Base-by-base conservation (phyloP, 2,113 vertebrate genomes). In the Glaucidium brasilianum region DNA sequence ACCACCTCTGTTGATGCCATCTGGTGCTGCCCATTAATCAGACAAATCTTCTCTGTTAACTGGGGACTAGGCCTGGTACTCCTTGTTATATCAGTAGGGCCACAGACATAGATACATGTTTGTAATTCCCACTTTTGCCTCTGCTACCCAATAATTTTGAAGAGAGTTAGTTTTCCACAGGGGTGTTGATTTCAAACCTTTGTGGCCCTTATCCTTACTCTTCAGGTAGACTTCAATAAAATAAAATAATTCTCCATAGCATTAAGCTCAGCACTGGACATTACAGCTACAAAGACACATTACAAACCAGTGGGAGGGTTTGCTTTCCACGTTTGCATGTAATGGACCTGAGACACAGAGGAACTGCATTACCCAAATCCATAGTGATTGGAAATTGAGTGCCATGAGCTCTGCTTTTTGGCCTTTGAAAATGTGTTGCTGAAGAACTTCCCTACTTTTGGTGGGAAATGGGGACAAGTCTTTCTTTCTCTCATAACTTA, bases 11-110 rank as follows among this genome's bases (percentile, higher is more conserved):
- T 58, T 94, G 77, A 68, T 91, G 81, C 62, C 89, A 94, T 92
- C 91, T 97, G 94, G 77, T 91, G 50, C 71, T 87, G 66, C 74
- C 77, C 76, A 43, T 87, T 94, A 95, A 87, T 76, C 66, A 82
- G 63, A 92, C 41, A 95, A 79, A 29, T 74, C 84, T 85, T 89
- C 29, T 90, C 49, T 91, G 85, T 81, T 94, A 93, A 87, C 91
- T 73, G 90, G 58, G 45, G 50, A 82, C 89, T 79, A 72, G 71
- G 23, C 55, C 49, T 90, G 58, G 60, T 87, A 89, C 0, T n/a
- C 52, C 76, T 91, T 68, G 50, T 96, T 92, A 58, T 72, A 81
- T 62, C 53, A 23, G 55, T 79, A 75, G 39, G 37, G 72, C 19
- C 35, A 43, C 25, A 69, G 67, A 22, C 59, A 35, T 27, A 59